Base-by-base conservation (phyloP, 2,797 vertebrate species). In the Lutjanus campechanus region DNA sequence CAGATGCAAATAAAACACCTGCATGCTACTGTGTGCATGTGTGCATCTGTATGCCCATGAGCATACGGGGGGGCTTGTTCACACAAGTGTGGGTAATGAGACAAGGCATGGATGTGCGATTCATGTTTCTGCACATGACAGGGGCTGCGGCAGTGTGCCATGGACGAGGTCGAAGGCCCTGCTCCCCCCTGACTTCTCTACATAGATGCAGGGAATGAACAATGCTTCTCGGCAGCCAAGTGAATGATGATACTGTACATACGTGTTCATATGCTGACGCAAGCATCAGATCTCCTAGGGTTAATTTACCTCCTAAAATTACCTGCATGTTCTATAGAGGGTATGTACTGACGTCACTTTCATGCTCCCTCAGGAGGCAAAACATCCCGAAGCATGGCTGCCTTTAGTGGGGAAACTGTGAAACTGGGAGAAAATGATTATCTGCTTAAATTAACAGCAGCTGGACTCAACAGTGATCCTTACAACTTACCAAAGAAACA, bases 61-160 rank as follows among this genome's bases (percentile, higher is more conserved):
- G 79, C 77, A 47, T 61, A 16, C 50, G 15, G 29, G 15, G 29
- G 61, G 69, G 22, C 69, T 50, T 83, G 83, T 85, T 79, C 76
- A 40, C 68, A 77, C 65, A 56, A 86, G 82, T 84, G 68, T 68
- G 69, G 59, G 36, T 86, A 89, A 92, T 50, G 69, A 90, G 74
- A 72, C 17, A 51, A 44, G 68, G 53, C 74, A 50, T 74, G 69
- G 77, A 86, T 49, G 54, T 78, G 77, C 88, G 90, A 93, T 91
- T 92, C 82, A 88, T 84, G 73, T 83, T 71, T 79, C 55, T 82
- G 43, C 77, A 80, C 69, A 85, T 81, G 72, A 86, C 84, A 87
- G 82, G 12, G 46, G 59, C 65, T 82, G 63, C 55, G 73, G 76
- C 46, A 51, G 19, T 19, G 60, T 74, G 74, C 67, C 54, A 79